These are phyloP conservation scores for Deilephila porcellus DNA, from an alignment of 2,888 invertebrate species.

Conservation along the genomic window DNA sequence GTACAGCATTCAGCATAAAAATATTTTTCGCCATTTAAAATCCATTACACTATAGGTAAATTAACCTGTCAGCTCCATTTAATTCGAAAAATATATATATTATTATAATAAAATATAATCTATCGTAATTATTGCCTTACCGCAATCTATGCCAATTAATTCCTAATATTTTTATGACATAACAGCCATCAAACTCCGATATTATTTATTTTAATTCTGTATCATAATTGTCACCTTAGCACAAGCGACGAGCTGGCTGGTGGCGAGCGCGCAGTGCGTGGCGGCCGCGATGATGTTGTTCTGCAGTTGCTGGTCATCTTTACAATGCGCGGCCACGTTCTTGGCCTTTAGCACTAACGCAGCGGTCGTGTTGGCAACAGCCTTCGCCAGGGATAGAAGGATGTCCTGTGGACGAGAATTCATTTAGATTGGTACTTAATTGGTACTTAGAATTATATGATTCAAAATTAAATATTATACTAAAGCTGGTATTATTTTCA, in stretches of 20 bases:
- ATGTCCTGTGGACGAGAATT: conserved; percentile 86
- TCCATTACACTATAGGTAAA: too few relatives aligned
- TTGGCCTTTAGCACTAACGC: conserved; percentile 98
- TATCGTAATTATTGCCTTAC: too few relatives aligned
- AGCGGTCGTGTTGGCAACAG: conserved; percentile 99
- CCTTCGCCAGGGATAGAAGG: conserved; percentile 96
- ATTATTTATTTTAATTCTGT: not conserved
- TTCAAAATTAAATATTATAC: too few relatives aligned
- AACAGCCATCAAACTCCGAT: not conserved
- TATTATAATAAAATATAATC: too few relatives aligned
- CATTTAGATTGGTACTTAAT: too few relatives aligned
- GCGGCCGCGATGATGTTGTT: conserved; percentile 97
- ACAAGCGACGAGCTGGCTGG: conserved; percentile 98
- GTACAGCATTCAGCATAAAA: too few relatives aligned
- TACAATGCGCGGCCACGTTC: conserved; percentile 96
- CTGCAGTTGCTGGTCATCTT: conserved; percentile 91
- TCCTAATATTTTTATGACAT: not conserved
- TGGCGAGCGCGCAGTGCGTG: conserved; percentile 98
- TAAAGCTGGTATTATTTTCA: too few relatives aligned
- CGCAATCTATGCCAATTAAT: too few relatives aligned
- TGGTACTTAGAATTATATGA: too few relatives aligned
- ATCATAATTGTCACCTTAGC: conserved; percentile 88
- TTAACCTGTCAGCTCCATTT: too few relatives aligned
- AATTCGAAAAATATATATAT: too few relatives aligned
- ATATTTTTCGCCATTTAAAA: too few relatives aligned